Evolutionary conservation across 2,888 invertebrate species (phyloP).

Genomic region (Drosophila anceps): DNA sequence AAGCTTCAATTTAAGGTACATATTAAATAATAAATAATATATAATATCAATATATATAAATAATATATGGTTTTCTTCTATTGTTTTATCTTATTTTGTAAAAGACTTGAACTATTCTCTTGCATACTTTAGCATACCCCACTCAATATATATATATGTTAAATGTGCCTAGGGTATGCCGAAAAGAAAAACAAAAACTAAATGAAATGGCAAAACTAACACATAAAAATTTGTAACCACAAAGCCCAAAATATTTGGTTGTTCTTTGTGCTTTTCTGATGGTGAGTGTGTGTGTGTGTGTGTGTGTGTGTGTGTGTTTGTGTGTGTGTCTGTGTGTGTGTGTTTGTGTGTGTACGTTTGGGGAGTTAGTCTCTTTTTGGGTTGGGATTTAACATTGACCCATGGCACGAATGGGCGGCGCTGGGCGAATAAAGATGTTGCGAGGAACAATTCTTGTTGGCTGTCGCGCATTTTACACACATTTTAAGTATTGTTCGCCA

Average conservation of each 20-base stretch:
- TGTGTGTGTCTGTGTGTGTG: slow-evolving; percentile 3
- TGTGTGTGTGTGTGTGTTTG: too few species aligned
- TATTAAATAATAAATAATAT: too few species aligned
- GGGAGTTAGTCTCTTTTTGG: slow-evolving; percentile 7
- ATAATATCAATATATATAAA: too few species aligned
- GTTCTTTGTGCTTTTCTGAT: slow-evolving; percentile 12
- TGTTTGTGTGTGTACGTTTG: not conserved
- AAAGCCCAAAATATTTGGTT: slow-evolving; percentile 52
- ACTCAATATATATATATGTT: fast-evolving
- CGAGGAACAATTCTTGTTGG: slow-evolving; percentile 51
- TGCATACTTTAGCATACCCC: not conserved
- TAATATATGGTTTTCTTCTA: too few species aligned
- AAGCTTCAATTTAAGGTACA: too few species aligned
- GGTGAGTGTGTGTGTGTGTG: too few species aligned
- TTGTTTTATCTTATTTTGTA: not conserved
- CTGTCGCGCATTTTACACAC: slow-evolving; percentile 72
- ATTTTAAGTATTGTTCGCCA: slow-evolving; percentile 77
- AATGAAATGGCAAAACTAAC: slow-evolving; percentile 69
- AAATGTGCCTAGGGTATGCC: slow-evolving; percentile 35
- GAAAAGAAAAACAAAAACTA: slow-evolving; percentile 41
- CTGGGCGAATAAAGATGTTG: slow-evolving; percentile 63
- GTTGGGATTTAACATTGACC: slow-evolving; percentile 63
- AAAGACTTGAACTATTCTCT: too few species aligned
- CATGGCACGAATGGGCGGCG: slow-evolving; percentile 54
- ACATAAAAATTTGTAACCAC: slow-evolving; percentile 76